Evolutionary conservation across 2,797 vertebrate genomes (phyloP).

Genomic region (Petrocephalus sullivani): DNA sequence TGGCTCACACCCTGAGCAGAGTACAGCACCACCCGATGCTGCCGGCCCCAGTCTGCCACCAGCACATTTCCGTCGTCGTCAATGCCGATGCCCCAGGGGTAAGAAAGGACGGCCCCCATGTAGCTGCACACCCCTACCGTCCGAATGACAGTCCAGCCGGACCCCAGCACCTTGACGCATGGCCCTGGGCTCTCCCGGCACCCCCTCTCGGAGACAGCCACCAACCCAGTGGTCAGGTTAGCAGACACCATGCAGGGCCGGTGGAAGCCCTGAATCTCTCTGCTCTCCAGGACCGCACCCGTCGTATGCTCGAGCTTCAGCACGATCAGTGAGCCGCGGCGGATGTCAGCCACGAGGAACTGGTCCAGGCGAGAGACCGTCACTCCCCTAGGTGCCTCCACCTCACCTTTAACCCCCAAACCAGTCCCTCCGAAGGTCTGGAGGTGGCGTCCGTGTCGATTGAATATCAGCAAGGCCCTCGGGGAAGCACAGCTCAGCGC

Average conservation of each 20-base stretch:
- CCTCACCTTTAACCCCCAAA: constrained; percentile 52
- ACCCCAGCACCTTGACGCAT: constrained; percentile 69
- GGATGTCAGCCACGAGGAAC: constrained; percentile 70
- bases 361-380: constrained; percentile 60
- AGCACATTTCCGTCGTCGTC: constrained; percentile 64
- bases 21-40: constrained; percentile 63
- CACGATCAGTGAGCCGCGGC: constrained; percentile 61
- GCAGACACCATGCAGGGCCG: constrained; percentile 68
- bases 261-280: constrained; percentile 67
- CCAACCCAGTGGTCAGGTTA: constrained; percentile 56
- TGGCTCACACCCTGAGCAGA: constrained; percentile 55
- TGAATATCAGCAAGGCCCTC: constrained; percentile 66
- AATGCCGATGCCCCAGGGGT: constrained; percentile 73
- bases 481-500: constrained; percentile 67
- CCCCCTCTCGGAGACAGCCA: constrained; percentile 69
- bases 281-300: constrained; percentile 59
- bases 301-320: constrained; percentile 61
- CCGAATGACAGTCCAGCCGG: constrained; percentile 64
- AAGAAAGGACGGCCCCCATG: constrained; percentile 61
- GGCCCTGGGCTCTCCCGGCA: constrained; percentile 60
- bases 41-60: constrained; percentile 69
- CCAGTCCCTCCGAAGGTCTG: constrained; percentile 63
- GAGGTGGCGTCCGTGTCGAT: constrained; percentile 64
- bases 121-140: constrained; percentile 62
- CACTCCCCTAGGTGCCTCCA: constrained; percentile 69